Percentiles rank a stretch among this genome's conserved stretches.
These are phyloP conservation scores for Bufo bufo DNA, from an alignment of 2,113 vertebrate genomes.

Conservation along the genomic window DNA sequence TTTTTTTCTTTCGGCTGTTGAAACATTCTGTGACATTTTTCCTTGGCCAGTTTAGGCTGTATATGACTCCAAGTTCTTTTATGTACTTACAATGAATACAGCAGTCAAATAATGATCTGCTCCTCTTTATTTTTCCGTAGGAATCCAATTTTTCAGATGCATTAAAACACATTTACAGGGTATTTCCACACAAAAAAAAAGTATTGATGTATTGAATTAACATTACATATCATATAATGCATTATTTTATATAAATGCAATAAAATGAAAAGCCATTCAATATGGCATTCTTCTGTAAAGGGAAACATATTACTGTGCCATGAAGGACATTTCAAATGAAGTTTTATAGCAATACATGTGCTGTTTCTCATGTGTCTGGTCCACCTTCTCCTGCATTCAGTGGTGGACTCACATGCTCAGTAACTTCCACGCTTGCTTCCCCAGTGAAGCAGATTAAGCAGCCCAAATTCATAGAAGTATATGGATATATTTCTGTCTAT, in stretches of 20 bases:
- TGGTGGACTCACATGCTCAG: too few relatives aligned
- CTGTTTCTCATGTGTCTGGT: too few relatives aligned
- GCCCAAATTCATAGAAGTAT: too few relatives aligned
- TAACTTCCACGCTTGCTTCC: too few relatives aligned
- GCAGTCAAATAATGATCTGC: background rate
- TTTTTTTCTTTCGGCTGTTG: constrained; percentile 14
- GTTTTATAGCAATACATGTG: too few relatives aligned
- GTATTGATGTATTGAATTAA: background rate
- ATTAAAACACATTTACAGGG: background rate
- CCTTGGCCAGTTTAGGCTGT: background rate
- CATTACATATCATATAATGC: background rate
- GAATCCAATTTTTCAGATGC: background rate
- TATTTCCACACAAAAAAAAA: background rate
- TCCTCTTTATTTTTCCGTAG: background rate
- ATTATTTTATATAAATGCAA: background rate
- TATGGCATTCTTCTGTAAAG: too few relatives aligned
- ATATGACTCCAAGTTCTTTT: background rate
- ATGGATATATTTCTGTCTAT: too few relatives aligned
- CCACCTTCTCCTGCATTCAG: too few relatives aligned
- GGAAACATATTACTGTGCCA: too few relatives aligned
- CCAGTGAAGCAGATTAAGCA: too few relatives aligned
- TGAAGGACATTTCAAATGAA: too few relatives aligned
- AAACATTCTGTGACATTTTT: constrained; percentile 5
- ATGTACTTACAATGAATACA: constrained; percentile 8
- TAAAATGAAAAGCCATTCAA: background rate